A percentile compares a stretch with the other conserved stretches of the same genome.
These are phyloP conservation scores for Cerceris ruficornis DNA, from an alignment of 2,888 invertebrate species.

Conservation along the genomic window DNA sequence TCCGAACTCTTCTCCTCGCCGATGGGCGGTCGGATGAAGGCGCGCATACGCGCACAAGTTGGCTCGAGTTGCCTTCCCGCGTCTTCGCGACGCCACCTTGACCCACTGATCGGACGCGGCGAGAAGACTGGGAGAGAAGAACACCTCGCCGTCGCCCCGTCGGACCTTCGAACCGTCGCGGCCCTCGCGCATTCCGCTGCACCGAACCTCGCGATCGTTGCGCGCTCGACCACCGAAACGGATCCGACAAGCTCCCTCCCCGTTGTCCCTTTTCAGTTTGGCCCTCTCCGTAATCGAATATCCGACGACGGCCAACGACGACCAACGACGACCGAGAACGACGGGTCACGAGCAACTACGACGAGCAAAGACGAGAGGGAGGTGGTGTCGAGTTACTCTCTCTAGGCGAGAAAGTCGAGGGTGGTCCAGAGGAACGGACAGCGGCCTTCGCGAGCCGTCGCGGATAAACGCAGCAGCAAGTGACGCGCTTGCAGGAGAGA, in stretches of 20 bases:
- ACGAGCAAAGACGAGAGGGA: constrained; percentile 38
- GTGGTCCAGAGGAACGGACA: no score
- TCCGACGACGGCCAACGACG: constrained; percentile 8
- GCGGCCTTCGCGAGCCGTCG: no score
- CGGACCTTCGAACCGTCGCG: no score
- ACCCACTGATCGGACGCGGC: constrained; percentile 34
- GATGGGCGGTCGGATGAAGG: background rate
- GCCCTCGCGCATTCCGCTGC: no score
- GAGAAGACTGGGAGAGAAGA: background rate
- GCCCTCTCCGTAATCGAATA: constrained; percentile 31
- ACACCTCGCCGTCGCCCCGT: no score
- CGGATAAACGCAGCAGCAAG: no score
- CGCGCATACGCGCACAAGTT: background rate
- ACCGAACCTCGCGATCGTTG: no score
- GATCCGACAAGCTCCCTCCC: no score
- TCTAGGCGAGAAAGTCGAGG: no score
- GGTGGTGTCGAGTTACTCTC: constrained; percentile 35
- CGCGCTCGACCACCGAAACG: background rate
- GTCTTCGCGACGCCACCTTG: constrained; percentile 52
- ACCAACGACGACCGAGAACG: constrained; percentile 13
- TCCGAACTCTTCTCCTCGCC: constrained; percentile 40
- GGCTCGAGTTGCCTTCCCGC: constrained; percentile 40
- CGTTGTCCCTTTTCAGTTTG: background rate
- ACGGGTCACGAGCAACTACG: constrained; percentile 6
- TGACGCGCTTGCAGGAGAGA: no score